Evolutionary conservation across 2,797 vertebrate species (phyloP).

Genomic region (Sebastes melanostomus): DNA sequence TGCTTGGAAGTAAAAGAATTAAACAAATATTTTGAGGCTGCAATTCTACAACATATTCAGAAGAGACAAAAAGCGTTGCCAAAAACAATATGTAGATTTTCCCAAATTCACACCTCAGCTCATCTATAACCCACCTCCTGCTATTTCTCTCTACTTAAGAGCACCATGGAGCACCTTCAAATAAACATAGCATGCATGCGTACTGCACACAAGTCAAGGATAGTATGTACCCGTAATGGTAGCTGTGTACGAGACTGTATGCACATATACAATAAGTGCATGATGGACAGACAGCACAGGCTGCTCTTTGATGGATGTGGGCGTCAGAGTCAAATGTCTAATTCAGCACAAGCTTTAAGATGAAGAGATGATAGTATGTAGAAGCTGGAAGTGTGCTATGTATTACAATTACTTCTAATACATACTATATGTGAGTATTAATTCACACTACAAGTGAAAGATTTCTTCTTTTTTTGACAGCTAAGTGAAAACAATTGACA

Average conservation of each 20-base stretch:
- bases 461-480: background rate
- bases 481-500: background rate
- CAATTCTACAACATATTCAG: conserved; percentile 3
- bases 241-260: background rate
- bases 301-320: conserved; percentile 17
- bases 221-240: background rate
- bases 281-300: background rate
- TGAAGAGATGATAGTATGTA: background rate
- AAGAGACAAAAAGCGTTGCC: conserved; percentile 10
- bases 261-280: background rate
- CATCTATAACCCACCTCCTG: conserved; percentile 37
- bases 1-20: conserved; percentile 10
- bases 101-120: background rate
- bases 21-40: conserved; percentile 17
- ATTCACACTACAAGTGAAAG: background rate
- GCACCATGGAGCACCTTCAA: background rate
- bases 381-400: background rate
- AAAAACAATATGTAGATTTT: conserved; percentile 30
- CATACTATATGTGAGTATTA: background rate
- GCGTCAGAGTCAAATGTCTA: conserved; percentile 29
- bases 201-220: conserved; percentile 5
- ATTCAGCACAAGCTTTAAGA: conserved; percentile 40
- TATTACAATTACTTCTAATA: background rate
- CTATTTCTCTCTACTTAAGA: background rate
- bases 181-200: background rate